Conservation (phyloP, 1,140 invertebrate species). For the Bombus pyrosoma region DNA sequence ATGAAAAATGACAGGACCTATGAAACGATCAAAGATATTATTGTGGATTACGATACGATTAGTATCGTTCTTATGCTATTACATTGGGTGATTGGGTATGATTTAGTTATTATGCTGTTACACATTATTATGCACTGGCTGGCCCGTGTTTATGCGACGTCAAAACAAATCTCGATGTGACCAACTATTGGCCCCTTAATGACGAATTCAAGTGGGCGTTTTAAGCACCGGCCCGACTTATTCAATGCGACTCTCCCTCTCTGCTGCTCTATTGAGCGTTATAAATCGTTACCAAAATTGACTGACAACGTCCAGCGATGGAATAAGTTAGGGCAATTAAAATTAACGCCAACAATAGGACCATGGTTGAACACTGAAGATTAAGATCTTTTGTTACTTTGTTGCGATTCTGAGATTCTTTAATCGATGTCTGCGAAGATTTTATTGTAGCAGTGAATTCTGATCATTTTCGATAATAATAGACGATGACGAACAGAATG, state of each 20-base stretch:
- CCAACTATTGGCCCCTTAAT: constrained; percentile 55
- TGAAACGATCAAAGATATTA: neutral
- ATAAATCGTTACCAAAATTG: constrained; percentile 19
- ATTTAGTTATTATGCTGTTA: constrained; percentile 39
- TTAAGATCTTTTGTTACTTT: neutral
- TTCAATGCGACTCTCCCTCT: neutral
- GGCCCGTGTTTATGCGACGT: constrained; percentile 13
- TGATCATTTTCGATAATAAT: no score
- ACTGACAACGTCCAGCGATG: neutral
- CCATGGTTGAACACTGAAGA: neutral
- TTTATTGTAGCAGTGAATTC: no score
- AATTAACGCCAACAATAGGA: neutral
- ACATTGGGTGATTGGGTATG: neutral
- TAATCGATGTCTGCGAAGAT: no score
- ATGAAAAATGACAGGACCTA: neutral
- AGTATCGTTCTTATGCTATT: constrained; percentile 24
- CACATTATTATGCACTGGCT: constrained; percentile 13
- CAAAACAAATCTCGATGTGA: constrained; percentile 41
- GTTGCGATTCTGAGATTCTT: neutral
- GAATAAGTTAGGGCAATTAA: constrained; percentile 20
- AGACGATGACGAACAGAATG: no score
- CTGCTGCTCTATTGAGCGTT: neutral
- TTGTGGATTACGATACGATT: constrained; percentile 54
- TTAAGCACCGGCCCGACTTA: neutral
- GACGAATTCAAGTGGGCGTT: constrained; percentile 17